Evolutionary conservation across 2,797 vertebrate genomes (phyloP).

Genomic region (Enteromius treurensis): DNA sequence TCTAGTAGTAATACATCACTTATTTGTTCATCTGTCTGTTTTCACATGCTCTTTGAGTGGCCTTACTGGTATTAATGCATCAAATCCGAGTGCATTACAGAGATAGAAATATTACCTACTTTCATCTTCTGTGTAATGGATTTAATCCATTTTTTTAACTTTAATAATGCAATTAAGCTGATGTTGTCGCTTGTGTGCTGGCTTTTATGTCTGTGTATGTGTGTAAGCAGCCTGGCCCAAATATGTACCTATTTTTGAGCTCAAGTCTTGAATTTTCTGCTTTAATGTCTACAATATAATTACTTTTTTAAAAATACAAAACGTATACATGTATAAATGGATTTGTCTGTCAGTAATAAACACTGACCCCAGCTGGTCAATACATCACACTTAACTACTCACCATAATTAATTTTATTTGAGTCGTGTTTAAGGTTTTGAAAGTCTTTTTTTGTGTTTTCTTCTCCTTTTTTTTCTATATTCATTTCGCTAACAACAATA

Average conservation of each 20-base stretch:
- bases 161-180: background rate
- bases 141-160: background rate
- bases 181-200: background rate
- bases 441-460: no score
- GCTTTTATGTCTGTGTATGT: background rate
- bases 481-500: background rate
- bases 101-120: background rate
- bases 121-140: background rate
- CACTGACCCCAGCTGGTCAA: slow-evolving; percentile 16
- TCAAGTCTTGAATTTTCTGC: background rate
- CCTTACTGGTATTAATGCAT: background rate
- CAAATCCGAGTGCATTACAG: background rate
- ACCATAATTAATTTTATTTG: background rate
- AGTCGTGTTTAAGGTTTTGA: background rate
- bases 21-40: slow-evolving; percentile 1
- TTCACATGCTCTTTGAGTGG: background rate
- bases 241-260: background rate
- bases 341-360: background rate
- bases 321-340: background rate
- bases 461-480: background rate
- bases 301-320: background rate
- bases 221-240: background rate
- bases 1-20: background rate
- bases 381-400: background rate
- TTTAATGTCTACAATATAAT: background rate